Evolutionary conservation across 1,140 invertebrate species (phyloP), one percentile per base, ranked within the genome.

Genomic region (Drosophila serrata): DNA sequence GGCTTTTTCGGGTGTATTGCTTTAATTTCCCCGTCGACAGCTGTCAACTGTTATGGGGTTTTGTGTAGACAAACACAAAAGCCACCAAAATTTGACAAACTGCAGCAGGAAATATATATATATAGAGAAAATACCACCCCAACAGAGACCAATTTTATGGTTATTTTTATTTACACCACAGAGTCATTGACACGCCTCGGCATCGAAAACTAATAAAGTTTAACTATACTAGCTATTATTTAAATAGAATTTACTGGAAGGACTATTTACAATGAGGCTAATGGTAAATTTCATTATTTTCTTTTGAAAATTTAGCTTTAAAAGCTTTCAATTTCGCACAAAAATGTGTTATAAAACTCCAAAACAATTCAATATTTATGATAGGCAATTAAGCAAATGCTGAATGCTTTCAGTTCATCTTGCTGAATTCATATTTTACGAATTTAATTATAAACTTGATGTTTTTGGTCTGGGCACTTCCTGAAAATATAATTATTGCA

Each of bases 21-120:
- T 35, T 63, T 61, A 42, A 35, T 61, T 62, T 61, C 29, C 57
- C 40, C 13, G 39, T 43, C 58, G 57, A 65, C 62, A 29, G 57
- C 62, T 65, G 57, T 42, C 61, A 64, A 11, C 55, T 24, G 31
- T 29, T 35, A 29, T 43, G 33, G 6, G 19, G 53, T 35, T 31
- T 42, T n/a, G 43, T 19, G 27, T n/a, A 12, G 35, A 29, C 56
- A 60, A 61, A 61, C 61, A 60, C 56, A 60, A 33, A 63, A 61
- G 19, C 61, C 55, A 60, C 37, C n/a, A 7, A 70, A 70, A 57
- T 69, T 72, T 49, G 65, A 72, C 65, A 49, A 72, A 48, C 49
- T 72, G 42, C 51, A 63, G 17, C 24, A 29, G 17, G 37, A n/a
- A 22, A 17, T 4, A n/a, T 3, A 3, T 5, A 19, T 15, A 43